Evolutionary conservation across 2,797 vertebrate genomes (phyloP), one percentile per base, ranked within the genome.

Genomic region (Danionella dracula): DNA sequence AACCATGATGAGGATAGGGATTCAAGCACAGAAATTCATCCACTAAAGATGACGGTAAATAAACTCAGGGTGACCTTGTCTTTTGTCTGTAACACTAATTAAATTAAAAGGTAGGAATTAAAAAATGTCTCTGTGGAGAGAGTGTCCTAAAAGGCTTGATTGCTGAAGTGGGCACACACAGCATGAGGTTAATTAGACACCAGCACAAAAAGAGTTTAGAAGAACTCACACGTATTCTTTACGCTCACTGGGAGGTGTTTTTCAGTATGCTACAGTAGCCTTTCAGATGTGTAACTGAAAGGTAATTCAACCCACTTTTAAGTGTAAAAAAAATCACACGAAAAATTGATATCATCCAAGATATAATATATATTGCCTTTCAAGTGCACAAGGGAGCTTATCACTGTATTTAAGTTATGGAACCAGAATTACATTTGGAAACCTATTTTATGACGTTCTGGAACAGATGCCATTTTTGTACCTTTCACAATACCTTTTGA

Each of bases 91-190:
- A 62, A 20, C 32, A 59, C 32, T 48, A 58, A 67, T 66, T 61
- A 56, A 67, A 41, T 61, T 50, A 56, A 59, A 67, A 66, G 50
- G 42, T 48, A 53, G 21, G 55, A 66, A 53, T 54, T 55, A 27
- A 59, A 66, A 61, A 60, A 56, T 66, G 49, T 42, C 35, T 58
- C 45, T 31, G 57, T 60, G 62, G 55, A 71, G 20, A 46, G 40
- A 66, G 48, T 54, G 55, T 40, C 61, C 61, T 71, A 63, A 51
- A 60, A 35, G 9, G 35, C 44, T 67, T 72, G 63, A 67, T 56
- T 60, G 56, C 32, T 49, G 57, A 53, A 66, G 48, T 41, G 40
- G 49, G 37, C 32, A 32, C 27, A 38, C 35, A 48, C 56, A 42
- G 37, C 60, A 55, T 48, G 38, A 45, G 54, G 59, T 37, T 48